Base-by-base conservation (phyloP, 2,113 vertebrate species). In the Colossoma macropomum region DNA sequence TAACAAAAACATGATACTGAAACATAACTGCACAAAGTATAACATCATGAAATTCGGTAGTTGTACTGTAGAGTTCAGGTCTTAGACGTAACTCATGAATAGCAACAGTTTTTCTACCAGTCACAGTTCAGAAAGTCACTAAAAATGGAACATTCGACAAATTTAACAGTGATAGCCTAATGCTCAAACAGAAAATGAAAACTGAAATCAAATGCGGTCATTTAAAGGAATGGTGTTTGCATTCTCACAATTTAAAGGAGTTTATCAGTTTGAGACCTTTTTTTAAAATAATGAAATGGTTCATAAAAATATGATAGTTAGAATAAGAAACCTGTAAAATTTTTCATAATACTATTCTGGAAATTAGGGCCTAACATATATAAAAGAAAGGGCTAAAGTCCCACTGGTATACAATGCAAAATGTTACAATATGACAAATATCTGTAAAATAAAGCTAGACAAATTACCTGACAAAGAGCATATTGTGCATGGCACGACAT, bases 381-480 rank as follows among this genome's bases (percentile, higher is more conserved):
- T 65, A 80, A 70, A 86, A 72, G 11, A 66, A 78, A 71, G 28
- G n/a, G 54, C 63, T 19, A 54, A 41, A 78, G 56, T 78, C 30
- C 23, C 69, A 83, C 10, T 68, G 52, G 66, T 72, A 82, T 45
- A 83, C 63, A 90, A 91, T 89, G 90, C 86, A 90, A 89, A 90
- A 90, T 86, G 86, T 89, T 90, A 93, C 89, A 91, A 77, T 75
- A 90, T 92, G 90, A 89, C 77, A 89, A 91, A 79, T 89, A 85
- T 86, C 89, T 84, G 83, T 86, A 90, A 89, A 87, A 91, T 82
- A 87, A 90, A 88, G 87, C 90, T 90, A 89, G 84, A 92, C 89
- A 89, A 88, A 90, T 87, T 87, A 86, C 84, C 88, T 87, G 85
- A 87, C 80, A 90, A 84, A 91, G 59, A 89, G 69, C 90, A 92